These are phyloP conservation scores for Geopemphigus sp. DNA, from an alignment of 1,140 invertebrate species.

Conservation along the genomic window DNA sequence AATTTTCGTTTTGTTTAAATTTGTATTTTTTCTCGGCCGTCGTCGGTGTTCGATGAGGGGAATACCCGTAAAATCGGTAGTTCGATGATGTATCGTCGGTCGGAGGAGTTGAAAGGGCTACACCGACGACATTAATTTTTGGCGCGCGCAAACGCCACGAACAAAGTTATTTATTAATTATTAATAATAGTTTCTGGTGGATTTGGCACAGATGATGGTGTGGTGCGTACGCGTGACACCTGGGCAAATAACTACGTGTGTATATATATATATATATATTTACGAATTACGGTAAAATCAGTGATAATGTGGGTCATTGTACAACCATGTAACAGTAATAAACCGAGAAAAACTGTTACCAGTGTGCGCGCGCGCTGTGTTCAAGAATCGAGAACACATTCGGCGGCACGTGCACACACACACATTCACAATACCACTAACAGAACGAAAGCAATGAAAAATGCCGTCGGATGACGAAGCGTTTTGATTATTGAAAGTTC, in stretches of 20 bases:
- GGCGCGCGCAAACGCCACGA: background rate
- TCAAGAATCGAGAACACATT: conserved; percentile 2
- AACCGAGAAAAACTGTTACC: conserved; percentile 30
- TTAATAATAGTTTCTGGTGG: background rate
- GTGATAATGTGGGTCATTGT: conserved; percentile 32
- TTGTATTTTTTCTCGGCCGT: background rate
- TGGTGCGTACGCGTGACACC: background rate
- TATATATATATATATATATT: background rate
- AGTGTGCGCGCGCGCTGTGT: background rate
- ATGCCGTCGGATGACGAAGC: background rate
- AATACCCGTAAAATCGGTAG: no score
- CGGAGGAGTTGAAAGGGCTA: no score
- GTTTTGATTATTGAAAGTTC: no score
- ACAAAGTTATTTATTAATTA: background rate
- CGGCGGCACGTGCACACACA: no score
- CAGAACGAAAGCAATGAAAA: conserved; percentile 30
- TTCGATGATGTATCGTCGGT: no score
- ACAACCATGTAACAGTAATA: conserved; percentile 41
- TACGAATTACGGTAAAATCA: conserved; percentile 27
- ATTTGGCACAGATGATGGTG: background rate
- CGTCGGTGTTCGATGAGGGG: no score
- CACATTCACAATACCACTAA: background rate
- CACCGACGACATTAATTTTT: no score
- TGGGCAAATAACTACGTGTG: background rate
- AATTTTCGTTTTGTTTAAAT: no score